Percentiles rank a stretch among this genome's conserved stretches.
Evolutionary conservation across 2,888 invertebrate species (phyloP).

Genomic region (Eustalomyia histrio): DNA sequence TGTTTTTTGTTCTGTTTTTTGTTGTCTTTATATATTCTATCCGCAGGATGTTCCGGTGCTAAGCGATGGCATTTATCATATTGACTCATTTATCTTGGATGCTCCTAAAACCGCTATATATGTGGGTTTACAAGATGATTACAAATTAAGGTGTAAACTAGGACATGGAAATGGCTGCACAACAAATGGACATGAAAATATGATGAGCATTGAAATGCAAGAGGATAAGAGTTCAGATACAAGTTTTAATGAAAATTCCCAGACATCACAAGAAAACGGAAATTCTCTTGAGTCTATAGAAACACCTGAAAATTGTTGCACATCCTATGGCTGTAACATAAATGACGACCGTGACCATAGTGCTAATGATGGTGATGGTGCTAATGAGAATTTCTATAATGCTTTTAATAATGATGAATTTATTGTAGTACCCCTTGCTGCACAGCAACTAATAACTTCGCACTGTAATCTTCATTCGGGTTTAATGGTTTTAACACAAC

Average conservation of each 20-base stretch:
- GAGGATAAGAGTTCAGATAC: slow-evolving; percentile 43
- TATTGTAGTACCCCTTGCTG: slow-evolving; percentile 66
- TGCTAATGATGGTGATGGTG: slow-evolving; percentile 7
- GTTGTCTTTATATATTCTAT: slow-evolving; percentile 71
- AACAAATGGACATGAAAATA: slow-evolving; percentile 52
- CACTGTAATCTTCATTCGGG: slow-evolving; percentile 58
- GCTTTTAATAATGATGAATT: slow-evolving; percentile 69
- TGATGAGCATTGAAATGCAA: slow-evolving; percentile 47
- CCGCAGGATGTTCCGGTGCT: slow-evolving; percentile 77
- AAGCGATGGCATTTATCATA: slow-evolving; percentile 76
- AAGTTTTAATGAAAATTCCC: slow-evolving; percentile 40
- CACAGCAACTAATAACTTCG: slow-evolving; percentile 56
- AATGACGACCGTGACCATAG: slow-evolving; percentile 44
- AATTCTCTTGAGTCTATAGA: slow-evolving; percentile 56
- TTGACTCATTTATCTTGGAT: slow-evolving; percentile 77
- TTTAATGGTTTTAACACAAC: slow-evolving; percentile 35
- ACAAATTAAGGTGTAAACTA: slow-evolving; percentile 70
- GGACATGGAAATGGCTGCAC: neutral
- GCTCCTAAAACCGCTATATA: slow-evolving; percentile 77
- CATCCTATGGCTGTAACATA: neutral
- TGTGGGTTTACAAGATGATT: slow-evolving; percentile 78
- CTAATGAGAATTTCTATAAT: slow-evolving; percentile 33
- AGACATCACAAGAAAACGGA: slow-evolving; percentile 58
- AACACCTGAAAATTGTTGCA: slow-evolving; percentile 45
- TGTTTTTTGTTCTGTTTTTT: slow-evolving; percentile 64